Conservation (phyloP, 2,888 invertebrate genomes). For the Mythimna loreyi region DNA sequence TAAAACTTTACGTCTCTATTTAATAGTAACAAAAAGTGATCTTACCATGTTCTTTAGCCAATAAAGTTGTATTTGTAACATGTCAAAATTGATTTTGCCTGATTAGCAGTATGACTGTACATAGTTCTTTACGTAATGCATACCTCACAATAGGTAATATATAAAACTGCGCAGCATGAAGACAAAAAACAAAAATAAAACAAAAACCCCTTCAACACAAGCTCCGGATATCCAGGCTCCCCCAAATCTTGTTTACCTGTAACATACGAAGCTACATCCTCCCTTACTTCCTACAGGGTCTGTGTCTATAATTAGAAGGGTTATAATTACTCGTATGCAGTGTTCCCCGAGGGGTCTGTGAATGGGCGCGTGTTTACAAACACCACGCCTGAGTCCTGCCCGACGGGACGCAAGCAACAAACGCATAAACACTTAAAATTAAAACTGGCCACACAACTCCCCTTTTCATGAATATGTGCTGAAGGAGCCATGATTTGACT, state of each 20-base stretch:
- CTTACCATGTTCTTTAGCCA: no score
- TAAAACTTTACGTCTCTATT: no score
- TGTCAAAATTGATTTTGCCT: no score
- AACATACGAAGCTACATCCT: slow-evolving; percentile 51
- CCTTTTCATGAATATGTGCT: slow-evolving; percentile 59
- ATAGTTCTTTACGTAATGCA: no score
- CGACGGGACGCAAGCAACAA: slow-evolving; percentile 69
- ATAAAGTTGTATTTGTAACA: no score
- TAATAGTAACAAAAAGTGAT: no score
- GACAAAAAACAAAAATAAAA: neutral
- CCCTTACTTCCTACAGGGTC: slow-evolving; percentile 61
- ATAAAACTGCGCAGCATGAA: no score
- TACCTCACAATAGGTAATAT: no score
- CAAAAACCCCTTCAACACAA: neutral
- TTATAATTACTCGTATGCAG: slow-evolving; percentile 62
- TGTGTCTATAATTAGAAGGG: slow-evolving; percentile 63
- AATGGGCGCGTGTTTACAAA: slow-evolving; percentile 87
- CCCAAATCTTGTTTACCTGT: slow-evolving; percentile 51
- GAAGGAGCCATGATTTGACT: slow-evolving; percentile 39
- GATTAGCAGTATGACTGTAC: no score
- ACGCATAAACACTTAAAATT: slow-evolving; percentile 79
- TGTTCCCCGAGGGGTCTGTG: slow-evolving; percentile 69
- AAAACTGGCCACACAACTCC: slow-evolving; percentile 73
- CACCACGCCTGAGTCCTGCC: slow-evolving; percentile 79
- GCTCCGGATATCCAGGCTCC: slow-evolving; percentile 29